phyloP scores from a whole-genome alignment of 2,888 invertebrate species.

The Yponomeuta evonymella region DNA sequence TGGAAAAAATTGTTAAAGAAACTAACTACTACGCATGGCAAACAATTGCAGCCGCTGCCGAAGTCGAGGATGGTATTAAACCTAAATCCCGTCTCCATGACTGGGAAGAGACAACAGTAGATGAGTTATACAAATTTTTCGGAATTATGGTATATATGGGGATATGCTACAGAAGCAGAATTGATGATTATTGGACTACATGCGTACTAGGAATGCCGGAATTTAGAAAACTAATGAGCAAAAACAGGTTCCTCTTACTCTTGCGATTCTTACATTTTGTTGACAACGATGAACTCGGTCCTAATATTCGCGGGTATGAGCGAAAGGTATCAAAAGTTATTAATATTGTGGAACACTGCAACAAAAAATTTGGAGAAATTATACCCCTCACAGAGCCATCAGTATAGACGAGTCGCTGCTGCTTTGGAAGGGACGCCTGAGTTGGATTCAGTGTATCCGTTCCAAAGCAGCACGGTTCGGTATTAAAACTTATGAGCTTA shows the following conservation, averaged over 20 bases:
- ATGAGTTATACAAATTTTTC: slow-evolving; percentile 9
- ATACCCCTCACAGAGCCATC: slow-evolving; percentile 20
- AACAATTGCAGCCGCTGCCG: too few species aligned
- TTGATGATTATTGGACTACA: slow-evolving; percentile 25
- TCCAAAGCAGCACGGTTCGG: slow-evolving; percentile 25
- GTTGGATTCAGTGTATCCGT: slow-evolving; percentile 25
- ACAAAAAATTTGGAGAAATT: slow-evolving; percentile 23
- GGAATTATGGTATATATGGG: slow-evolving; percentile 5
- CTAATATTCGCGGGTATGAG: slow-evolving; percentile 15
- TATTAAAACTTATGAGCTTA: too few species aligned
- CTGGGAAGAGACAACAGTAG: neutral
- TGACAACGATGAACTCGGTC: slow-evolving; percentile 19
- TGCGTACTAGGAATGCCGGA: slow-evolving; percentile 25
- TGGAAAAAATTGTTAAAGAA: too few species aligned
- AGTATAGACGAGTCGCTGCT: slow-evolving; percentile 26
- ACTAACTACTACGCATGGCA: too few species aligned
- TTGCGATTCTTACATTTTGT: slow-evolving; percentile 24
- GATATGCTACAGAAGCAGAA: slow-evolving; percentile 4
- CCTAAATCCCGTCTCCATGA: too few species aligned
- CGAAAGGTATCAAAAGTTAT: slow-evolving; percentile 22
- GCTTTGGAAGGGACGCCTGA: slow-evolving; percentile 25
- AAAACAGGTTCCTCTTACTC: slow-evolving; percentile 22
- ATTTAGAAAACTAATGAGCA: slow-evolving; percentile 23
- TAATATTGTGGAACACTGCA: slow-evolving; percentile 20
- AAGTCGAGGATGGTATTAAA: too few species aligned